Percentiles rank a stretch among this genome's conserved stretches.
Conservation (phyloP, 2,888 invertebrate species). For the Plebejus argus region DNA sequence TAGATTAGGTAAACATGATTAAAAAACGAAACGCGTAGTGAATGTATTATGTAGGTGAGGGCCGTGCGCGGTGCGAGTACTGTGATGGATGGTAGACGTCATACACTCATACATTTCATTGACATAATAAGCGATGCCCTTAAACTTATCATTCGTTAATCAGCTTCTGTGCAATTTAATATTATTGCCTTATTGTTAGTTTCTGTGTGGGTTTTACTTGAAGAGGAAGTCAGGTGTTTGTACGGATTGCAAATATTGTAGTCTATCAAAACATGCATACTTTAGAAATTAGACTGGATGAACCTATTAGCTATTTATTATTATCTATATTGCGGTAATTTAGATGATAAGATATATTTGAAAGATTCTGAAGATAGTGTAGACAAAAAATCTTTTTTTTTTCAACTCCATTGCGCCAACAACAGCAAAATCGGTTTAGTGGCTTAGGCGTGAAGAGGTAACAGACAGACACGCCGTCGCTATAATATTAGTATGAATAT, state of each 20-base stretch:
- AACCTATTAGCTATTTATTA: no score
- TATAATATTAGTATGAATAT: no score
- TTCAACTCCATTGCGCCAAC: no score
- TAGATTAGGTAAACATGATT: slow-evolving; percentile 19
- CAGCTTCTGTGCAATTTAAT: slow-evolving; percentile 25
- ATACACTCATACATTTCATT: slow-evolving; percentile 26
- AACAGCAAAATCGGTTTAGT: no score
- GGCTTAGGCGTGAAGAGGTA: no score
- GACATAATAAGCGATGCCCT: slow-evolving; percentile 22
- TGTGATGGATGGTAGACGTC: slow-evolving; percentile 19
- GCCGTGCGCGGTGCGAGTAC: not conserved
- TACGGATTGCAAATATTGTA: not conserved
- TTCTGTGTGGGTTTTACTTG: not conserved
- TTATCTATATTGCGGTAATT: no score
- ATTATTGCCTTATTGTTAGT: not conserved
- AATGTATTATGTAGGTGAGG: slow-evolving; percentile 23
- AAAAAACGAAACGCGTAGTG: slow-evolving; percentile 22
- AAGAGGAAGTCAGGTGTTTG: not conserved
- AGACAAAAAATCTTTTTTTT: no score
- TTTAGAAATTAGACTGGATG: not conserved
- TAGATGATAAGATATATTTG: no score
- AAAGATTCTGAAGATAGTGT: no score
- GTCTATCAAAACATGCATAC: not conserved
- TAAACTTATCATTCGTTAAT: slow-evolving; percentile 17
- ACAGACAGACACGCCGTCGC: no score